Base-by-base conservation (phyloP, 2,888 invertebrate genomes). In the Heteromyza rotundicornis region DNA sequence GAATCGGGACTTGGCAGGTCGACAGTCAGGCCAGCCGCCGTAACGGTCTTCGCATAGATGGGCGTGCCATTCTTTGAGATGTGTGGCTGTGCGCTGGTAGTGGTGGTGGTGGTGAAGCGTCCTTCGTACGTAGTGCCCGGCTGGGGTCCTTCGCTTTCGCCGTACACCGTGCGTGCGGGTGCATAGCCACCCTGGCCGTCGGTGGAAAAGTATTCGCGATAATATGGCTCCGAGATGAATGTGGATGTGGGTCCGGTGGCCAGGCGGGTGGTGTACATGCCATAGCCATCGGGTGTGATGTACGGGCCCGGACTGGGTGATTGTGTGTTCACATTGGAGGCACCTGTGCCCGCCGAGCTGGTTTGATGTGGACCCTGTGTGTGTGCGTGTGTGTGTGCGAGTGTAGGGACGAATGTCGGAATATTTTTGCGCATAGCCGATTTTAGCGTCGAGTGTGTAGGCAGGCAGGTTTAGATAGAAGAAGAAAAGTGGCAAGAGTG, bases 1-100 rank as follows among this genome's bases (percentile, higher is more conserved):
- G 94, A 94, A 86, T 97, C 97, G 24, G 96, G 95, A 74, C 95
- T 95, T 24, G 96, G 96, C 80, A 97, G 88, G 85, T 96, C 96
- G 79, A 95, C 95, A 57, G 95, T 94, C 72, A 95, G 89, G 49
- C 93, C 94, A 68, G 90, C 90, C 63, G 90, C 90, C 70, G 89
- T 89, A 78, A 92, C 80, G 59, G 83, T 76, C 76, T 84, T 84
- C 49, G 83, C 78, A 67, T 84, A 83, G 35, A 83, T 74, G 23
- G 82, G 81, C 24, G 82, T 82, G 57, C 77, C 79, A 57, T 73
- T 77, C 62, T 80, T 82, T 40, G 67, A 74, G 54, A 69, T 68
- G 1, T 66, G 66, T 17, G 65, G 57, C 2, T 69, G 71, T 67
- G 66, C 32, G 57, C 64, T 63, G 57, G 68, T 70, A 68, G 80